Evolutionary conservation across 2,113 vertebrate species (phyloP).

Genomic region (Plectropomus leopardus): DNA sequence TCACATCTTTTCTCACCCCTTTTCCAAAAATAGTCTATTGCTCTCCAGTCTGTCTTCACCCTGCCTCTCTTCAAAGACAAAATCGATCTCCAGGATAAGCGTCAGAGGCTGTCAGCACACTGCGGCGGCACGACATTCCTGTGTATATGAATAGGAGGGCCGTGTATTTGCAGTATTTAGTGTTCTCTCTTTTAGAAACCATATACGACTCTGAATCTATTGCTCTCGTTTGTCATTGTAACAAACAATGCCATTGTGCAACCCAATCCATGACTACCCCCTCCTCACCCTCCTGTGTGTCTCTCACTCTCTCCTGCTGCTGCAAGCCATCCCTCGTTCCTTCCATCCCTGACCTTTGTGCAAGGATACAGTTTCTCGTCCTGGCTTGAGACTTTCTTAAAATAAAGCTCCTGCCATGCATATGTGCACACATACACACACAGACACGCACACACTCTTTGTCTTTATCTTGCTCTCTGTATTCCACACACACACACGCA

Average conservation of each 20-base stretch:
- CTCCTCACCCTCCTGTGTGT: conserved; percentile 4
- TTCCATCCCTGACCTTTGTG: conserved; percentile 84
- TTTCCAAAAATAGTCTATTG: conserved; percentile 40
- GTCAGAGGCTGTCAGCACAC: conserved; percentile 67
- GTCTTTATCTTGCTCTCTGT: conserved; percentile 42
- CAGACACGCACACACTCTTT: conserved; percentile 40
- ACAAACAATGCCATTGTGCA: conserved; percentile 81
- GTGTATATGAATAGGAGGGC: conserved; percentile 72
- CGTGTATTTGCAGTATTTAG: conserved; percentile 73
- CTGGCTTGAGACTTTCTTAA: conserved; percentile 84
- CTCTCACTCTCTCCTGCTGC: conserved; percentile 68
- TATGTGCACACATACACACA: conserved; percentile 25
- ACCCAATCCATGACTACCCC: conserved; percentile 53
- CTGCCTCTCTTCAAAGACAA: conserved; percentile 67
- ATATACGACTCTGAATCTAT: conserved; percentile 70
- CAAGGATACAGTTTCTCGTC: conserved; percentile 83
- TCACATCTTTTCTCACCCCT: conserved; percentile 27
- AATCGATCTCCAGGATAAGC: conserved; percentile 60
- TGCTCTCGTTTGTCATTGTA: conserved; percentile 72
- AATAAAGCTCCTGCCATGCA: conserved; percentile 78
- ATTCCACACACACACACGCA: conserved; percentile 10
- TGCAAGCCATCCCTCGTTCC: conserved; percentile 73
- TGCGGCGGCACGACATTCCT: conserved; percentile 61
- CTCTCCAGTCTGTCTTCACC: conserved; percentile 60
- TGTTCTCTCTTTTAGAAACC: conserved; percentile 78